Evolutionary conservation across 2,888 invertebrate species (phyloP).

Genomic region (Drymonia ruficornis): DNA sequence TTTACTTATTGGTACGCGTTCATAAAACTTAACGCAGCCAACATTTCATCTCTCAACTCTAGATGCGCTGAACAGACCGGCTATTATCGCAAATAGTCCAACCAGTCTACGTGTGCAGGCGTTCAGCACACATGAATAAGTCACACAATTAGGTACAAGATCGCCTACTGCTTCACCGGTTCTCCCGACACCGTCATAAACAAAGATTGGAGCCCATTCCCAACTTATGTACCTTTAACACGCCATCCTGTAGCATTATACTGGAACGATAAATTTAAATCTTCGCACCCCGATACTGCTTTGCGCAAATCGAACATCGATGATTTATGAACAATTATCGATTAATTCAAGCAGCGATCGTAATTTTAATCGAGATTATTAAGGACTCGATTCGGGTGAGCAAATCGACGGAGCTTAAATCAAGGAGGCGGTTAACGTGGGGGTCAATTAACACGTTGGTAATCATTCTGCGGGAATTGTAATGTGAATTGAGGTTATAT

Average conservation of each 20-base stretch:
- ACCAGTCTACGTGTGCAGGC: background rate
- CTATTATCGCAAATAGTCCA: constrained; percentile 7
- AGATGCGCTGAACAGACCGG: background rate
- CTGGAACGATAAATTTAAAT: constrained; percentile 74
- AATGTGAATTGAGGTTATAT: constrained; percentile 15
- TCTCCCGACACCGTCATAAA: constrained; percentile 63
- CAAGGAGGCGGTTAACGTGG: constrained; percentile 50
- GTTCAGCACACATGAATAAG: constrained; percentile 49
- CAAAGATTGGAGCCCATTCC: constrained; percentile 64
- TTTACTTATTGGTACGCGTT: constrained; percentile 1
- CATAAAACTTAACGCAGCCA: background rate
- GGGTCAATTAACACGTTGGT: constrained; percentile 48
- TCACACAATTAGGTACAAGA: constrained; percentile 65
- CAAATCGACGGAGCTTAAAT: constrained; percentile 63
- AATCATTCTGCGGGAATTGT: constrained; percentile 27
- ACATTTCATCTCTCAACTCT: constrained; percentile 1
- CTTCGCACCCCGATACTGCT: constrained; percentile 81
- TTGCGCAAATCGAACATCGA: constrained; percentile 82
- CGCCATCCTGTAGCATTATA: constrained; percentile 74
- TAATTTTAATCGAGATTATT: constrained; percentile 80
- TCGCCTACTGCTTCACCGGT: constrained; percentile 49
- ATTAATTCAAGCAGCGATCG: constrained; percentile 84
- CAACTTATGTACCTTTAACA: constrained; percentile 76
- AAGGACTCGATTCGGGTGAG: constrained; percentile 63
- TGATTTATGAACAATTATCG: constrained; percentile 85